Evolutionary conservation across 2,888 invertebrate species (phyloP), one percentile per base, ranked within the genome.

Genomic region (Dynastes hyllus): DNA sequence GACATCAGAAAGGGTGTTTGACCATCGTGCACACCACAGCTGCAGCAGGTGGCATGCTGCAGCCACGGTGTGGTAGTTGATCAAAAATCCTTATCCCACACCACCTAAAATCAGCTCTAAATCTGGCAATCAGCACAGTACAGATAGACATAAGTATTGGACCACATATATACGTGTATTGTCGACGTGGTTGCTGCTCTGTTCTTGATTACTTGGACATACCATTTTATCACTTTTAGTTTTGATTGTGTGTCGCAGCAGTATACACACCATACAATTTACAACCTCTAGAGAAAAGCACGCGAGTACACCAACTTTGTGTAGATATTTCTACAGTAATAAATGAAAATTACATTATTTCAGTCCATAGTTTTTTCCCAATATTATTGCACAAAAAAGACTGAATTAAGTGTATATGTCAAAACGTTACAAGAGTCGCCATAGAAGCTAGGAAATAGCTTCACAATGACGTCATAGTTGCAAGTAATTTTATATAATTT

Each of bases 1-100:
- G 88, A 86, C 86, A 89, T 88, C 88, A 87, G 87, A 84, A 93
- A 93, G 93, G 93, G 93, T 94, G 93, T 94, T 94, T 94, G 94
- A 94, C 93, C 94, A 93, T 93, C 88, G 86, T 90, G 90, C 87
- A 86, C 86, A 85, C 84, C 82, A 81, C 85, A 81, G 82, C 84
- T 84, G 83, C 83, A 84, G 84, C 85, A 77, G 76, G 76, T 81
- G 79, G 63, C 55, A 79, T 81, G 80, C 82, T 81, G 84, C 84
- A 83, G 83, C 83, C 83, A 84, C 82, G 83, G 85, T 85, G 85
- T 84, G 85, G 86, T 88, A 89, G 91, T 91, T 93, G 92, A 91
- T 93, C 93, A 93, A 93, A 93, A 93, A 93, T 92, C 93, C 93
- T 93, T 92, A 91, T 91, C 88, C 88, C 89, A 89, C 89, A 89